A percentile compares a stretch with the other conserved stretches of the same genome.
Conservation (phyloP, 2,113 vertebrate genomes). For the Dryoscopus gambensis region DNA sequence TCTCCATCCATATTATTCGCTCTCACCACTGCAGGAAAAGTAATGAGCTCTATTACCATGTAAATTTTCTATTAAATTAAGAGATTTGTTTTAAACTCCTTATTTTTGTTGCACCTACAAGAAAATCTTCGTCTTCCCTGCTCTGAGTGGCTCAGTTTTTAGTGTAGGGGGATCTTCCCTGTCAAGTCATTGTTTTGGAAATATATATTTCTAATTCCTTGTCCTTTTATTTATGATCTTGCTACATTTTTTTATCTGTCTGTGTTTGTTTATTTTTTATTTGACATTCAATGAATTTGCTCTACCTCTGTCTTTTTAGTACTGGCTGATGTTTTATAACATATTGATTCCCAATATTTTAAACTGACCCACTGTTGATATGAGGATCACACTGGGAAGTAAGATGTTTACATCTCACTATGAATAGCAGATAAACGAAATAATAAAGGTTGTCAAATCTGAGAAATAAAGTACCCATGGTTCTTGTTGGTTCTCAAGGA, state of each 20-base stretch:
- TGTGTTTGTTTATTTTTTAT: constrained; percentile 73
- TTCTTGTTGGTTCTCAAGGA: constrained; percentile 60
- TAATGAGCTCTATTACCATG: background rate
- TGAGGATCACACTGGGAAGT: constrained; percentile 72
- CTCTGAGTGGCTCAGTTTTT: constrained; percentile 33
- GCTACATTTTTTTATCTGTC: constrained; percentile 62
- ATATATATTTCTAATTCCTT: constrained; percentile 30
- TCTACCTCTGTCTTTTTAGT: constrained; percentile 63
- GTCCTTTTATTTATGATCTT: constrained; percentile 65
- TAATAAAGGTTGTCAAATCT: constrained; percentile 75
- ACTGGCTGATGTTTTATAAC: constrained; percentile 72
- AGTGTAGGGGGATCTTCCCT: constrained; percentile 22
- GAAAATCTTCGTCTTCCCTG: constrained; percentile 24
- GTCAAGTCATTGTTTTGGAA: constrained; percentile 46
- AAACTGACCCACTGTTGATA: constrained; percentile 74
- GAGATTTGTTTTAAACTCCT: background rate
- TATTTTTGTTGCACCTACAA: background rate
- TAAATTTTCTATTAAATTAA: constrained; percentile 45
- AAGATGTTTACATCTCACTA: constrained; percentile 77
- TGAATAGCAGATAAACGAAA: constrained; percentile 76
- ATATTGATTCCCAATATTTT: constrained; percentile 81
- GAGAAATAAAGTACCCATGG: constrained; percentile 49
- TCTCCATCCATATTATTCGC: background rate
- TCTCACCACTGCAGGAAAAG: background rate
- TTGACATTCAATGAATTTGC: constrained; percentile 71